Percentiles rank a stretch among this genome's conserved stretches.
Evolutionary conservation across 2,797 vertebrate species (phyloP).

Genomic region (Salmo trutta): DNA sequence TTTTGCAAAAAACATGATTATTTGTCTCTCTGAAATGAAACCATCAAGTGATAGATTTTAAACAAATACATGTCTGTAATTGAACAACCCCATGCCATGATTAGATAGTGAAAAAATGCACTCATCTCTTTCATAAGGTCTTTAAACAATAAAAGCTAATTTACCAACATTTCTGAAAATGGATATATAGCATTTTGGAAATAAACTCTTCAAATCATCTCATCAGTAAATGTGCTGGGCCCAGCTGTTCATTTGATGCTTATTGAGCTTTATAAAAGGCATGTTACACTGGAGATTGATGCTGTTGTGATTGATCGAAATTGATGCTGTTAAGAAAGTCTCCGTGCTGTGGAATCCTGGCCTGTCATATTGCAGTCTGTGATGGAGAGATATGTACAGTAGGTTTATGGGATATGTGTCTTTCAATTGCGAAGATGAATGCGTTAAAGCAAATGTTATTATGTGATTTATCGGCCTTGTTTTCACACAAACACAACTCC

Average conservation of each 20-base stretch:
- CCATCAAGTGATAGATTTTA: too few species aligned
- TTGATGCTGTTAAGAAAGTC: conserved; percentile 1
- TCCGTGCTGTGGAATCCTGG: background rate
- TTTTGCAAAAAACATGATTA: too few species aligned
- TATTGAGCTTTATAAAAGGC: conserved; percentile 33
- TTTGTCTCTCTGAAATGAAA: too few species aligned
- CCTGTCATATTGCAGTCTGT: background rate
- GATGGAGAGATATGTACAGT: conserved; percentile 8
- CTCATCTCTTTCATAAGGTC: too few species aligned
- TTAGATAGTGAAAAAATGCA: too few species aligned
- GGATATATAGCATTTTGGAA: too few species aligned
- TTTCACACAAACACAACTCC: background rate
- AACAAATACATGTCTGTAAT: too few species aligned
- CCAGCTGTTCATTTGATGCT: conserved; percentile 20
- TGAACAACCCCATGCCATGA: too few species aligned
- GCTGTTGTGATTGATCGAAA: conserved; percentile 34
- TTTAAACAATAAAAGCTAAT: too few species aligned
- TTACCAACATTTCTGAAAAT: too few species aligned
- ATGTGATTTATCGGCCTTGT: background rate
- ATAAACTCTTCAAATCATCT: conserved; percentile 22
- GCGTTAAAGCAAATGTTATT: conserved; percentile 8
- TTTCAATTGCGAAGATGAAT: background rate
- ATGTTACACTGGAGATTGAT: conserved; percentile 27
- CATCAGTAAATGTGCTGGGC: conserved; percentile 13
- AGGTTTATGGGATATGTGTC: conserved; percentile 6